phyloP scores from a whole-genome alignment of 2,797 vertebrate species.

The Aulostomus chinensis region DNA sequence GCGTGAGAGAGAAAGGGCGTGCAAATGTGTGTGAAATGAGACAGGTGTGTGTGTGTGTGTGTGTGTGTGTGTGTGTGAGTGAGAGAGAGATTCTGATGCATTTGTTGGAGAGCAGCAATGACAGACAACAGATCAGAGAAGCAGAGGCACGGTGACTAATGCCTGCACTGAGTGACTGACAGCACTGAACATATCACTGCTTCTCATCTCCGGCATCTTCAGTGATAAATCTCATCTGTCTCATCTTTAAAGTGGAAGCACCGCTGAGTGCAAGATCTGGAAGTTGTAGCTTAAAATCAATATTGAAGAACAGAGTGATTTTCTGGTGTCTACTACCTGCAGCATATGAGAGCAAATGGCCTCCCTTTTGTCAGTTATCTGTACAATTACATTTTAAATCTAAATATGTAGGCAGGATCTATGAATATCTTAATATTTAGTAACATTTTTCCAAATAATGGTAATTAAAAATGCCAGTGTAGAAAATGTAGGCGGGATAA shows the following conservation, averaged over 20 bases:
- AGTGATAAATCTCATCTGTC: conserved; percentile 66
- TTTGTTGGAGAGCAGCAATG: conserved; percentile 53
- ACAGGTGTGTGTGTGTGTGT: conserved; percentile 45
- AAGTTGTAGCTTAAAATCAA: conserved; percentile 65
- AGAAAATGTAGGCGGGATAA: no score
- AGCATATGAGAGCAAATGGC: conserved; percentile 27
- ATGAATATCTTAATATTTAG: no score
- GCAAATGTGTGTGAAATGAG: conserved; percentile 36
- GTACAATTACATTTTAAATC: conserved; percentile 1
- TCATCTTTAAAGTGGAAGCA: conserved; percentile 48
- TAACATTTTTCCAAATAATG: no score
- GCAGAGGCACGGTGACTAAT: conserved; percentile 63
- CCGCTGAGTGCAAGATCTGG: conserved; percentile 44
- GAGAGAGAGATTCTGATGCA: conserved; percentile 38
- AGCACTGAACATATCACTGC: conserved; percentile 56
- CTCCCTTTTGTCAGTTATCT: conserved; percentile 33
- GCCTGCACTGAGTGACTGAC: conserved; percentile 69
- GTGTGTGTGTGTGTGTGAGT: conserved; percentile 18
- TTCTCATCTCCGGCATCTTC: conserved; percentile 59
- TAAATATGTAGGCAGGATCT: no score
- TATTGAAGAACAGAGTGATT: conserved; percentile 48
- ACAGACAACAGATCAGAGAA: conserved; percentile 72
- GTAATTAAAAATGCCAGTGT: no score
- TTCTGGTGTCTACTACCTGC: conserved; percentile 44
- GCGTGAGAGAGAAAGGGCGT: conserved; percentile 3